phyloP scores from a whole-genome alignment of 2,113 vertebrate genomes.

The Phrynosoma platyrhinos region DNA sequence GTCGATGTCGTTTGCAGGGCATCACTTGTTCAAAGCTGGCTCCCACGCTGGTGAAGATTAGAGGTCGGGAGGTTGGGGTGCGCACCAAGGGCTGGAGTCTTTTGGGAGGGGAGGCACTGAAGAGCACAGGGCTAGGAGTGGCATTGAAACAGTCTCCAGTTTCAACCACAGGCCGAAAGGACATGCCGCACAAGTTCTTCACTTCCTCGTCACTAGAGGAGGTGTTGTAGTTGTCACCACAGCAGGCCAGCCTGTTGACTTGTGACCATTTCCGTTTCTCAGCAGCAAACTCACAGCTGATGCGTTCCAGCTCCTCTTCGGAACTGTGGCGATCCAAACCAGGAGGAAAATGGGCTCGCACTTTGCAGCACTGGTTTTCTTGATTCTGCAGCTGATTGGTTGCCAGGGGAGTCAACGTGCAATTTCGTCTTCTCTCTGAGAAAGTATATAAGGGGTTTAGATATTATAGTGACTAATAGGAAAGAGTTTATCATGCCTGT shows the following conservation, averaged over 20 bases:
- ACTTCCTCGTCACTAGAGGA: slow-evolving; percentile 93
- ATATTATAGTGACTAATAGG: not conserved
- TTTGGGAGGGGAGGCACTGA: slow-evolving; percentile 90
- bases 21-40: slow-evolving; percentile 86
- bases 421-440: slow-evolving; percentile 87
- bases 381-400: slow-evolving; percentile 91
- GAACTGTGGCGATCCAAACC: slow-evolving; percentile 89
- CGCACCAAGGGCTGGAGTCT: slow-evolving; percentile 83
- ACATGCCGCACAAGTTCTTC: slow-evolving; percentile 83
- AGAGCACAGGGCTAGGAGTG: slow-evolving; percentile 85
- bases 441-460: not conserved
- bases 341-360: slow-evolving; percentile 84
- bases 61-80: slow-evolving; percentile 79
- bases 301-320: slow-evolving; percentile 90
- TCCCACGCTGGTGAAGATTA: slow-evolving; percentile 76
- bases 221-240: slow-evolving; percentile 78
- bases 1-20: slow-evolving; percentile 87
- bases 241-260: slow-evolving; percentile 74
- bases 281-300: slow-evolving; percentile 78
- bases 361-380: slow-evolving; percentile 83
- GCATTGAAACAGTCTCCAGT: slow-evolving; percentile 64
- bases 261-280: slow-evolving; percentile 88
- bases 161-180: slow-evolving; percentile 65
- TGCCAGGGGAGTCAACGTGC: slow-evolving; percentile 86
- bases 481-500: slow-evolving; percentile 11